Conservation (phyloP, 2,797 vertebrate genomes). For the Chiloscyllium punctatum region DNA sequence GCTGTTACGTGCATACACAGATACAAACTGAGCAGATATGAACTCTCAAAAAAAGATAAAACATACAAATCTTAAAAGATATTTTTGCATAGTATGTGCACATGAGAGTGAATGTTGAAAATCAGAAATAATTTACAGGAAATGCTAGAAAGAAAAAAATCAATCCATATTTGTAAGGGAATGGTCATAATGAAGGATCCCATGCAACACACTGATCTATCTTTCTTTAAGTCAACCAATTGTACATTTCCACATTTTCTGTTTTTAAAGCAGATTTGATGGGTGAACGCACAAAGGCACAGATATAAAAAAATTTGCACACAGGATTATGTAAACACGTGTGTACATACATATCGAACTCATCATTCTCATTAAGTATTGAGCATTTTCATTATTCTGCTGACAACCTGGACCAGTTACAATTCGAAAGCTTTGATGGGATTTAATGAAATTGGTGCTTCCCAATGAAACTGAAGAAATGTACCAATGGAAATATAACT, state of each 20-base stretch:
- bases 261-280: not conserved
- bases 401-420: not conserved
- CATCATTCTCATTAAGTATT: not conserved
- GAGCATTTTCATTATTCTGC: not conserved
- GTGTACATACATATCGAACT: not conserved
- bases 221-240: not conserved
- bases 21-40: not conserved
- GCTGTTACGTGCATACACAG: not conserved
- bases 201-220: not conserved
- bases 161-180: not conserved
- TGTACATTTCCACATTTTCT: not conserved
- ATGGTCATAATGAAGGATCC: not conserved
- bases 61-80: not conserved
- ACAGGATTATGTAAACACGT: not conserved
- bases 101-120: not conserved
- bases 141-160: not conserved
- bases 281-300: not conserved
- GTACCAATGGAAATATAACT: not conserved
- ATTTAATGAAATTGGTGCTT: not conserved
- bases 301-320: not conserved
- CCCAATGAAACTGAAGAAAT: not conserved
- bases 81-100: not conserved
- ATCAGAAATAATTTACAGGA: not conserved
- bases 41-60: not conserved
- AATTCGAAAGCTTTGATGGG: not conserved